Evolutionary conservation across 2,888 invertebrate genomes (phyloP), one percentile per base, ranked within the genome.

Genomic region (Phymatocera aterrima): DNA sequence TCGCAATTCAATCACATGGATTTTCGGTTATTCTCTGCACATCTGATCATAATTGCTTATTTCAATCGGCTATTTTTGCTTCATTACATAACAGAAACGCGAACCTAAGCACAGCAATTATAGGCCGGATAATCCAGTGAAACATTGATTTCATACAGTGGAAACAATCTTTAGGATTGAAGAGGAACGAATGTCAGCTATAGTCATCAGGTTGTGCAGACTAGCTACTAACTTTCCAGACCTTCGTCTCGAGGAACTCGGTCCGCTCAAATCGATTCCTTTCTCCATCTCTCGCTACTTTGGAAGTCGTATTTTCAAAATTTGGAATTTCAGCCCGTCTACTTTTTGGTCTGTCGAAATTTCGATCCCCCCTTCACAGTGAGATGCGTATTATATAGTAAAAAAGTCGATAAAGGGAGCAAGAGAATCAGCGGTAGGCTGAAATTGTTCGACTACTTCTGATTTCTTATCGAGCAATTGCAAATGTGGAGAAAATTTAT

Each of bases 221-320:
- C n/a, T n/a, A n/a, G n/a, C n/a, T n/a, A n/a, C n/a, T n/a, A 68
- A 46, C 46, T 68, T 5, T 68, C 24, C 68, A 68, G 12, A 68
- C 10, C 12, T 68, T 68, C 68, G 5, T 5, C 46, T 46, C 15
- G 1, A 4, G 6, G 12, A 2, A 2, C 12, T 60, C 46, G 10
- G 54, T 4, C 15, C 57, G 28, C 15, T 57, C 57, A 6, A 24
- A 54, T 54, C 54, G 10, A 21, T 24, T 54, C n/a, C n/a, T n/a
- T n/a, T n/a, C n/a, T n/a, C n/a, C n/a, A n/a, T n/a, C n/a, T n/a
- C n/a, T n/a, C n/a, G n/a, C n/a, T n/a, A n/a, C n/a, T n/a, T n/a
- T n/a, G n/a, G n/a, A n/a, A n/a, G n/a, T n/a, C n/a, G n/a, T n/a
- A n/a, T n/a, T n/a, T n/a, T n/a, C n/a, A n/a, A n/a, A n/a, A n/a